Percentiles rank a stretch among this genome's conserved stretches.
phyloP scores from a whole-genome alignment of 2,113 vertebrate genomes.

The Prietella phreatophila region DNA sequence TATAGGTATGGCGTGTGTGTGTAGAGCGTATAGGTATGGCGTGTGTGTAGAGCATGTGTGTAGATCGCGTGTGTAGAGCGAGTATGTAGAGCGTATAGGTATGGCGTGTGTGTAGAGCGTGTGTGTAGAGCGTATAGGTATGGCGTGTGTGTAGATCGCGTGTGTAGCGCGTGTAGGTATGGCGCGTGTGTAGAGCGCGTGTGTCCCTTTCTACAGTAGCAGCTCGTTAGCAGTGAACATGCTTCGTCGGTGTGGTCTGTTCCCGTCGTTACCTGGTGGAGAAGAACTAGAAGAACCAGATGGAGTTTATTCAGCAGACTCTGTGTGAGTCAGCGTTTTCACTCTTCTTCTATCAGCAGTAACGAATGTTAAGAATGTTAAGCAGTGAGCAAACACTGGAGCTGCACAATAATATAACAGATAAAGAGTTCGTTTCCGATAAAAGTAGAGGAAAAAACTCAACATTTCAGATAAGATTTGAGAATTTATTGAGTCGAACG shows the following conservation, averaged over 20 bases:
- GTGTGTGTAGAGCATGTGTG: too few relatives aligned
- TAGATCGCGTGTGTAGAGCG: too few relatives aligned
- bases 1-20: too few relatives aligned
- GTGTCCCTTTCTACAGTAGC: background rate
- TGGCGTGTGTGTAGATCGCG: too few relatives aligned
- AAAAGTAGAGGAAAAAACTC: background rate
- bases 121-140: too few relatives aligned
- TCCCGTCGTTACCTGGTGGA: background rate
- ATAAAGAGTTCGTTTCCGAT: background rate
- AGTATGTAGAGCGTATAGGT: too few relatives aligned
- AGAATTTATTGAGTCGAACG: background rate
- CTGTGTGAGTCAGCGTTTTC: background rate
- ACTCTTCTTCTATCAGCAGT: background rate
- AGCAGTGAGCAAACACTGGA: background rate
- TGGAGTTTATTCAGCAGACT: background rate
- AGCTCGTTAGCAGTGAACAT: background rate
- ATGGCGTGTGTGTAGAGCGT: too few relatives aligned
- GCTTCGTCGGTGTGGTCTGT: background rate
- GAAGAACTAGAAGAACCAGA: background rate
- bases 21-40: too few relatives aligned
- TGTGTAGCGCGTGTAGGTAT: too few relatives aligned
- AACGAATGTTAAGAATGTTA: background rate
- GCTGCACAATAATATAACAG: background rate
- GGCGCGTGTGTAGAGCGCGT: too few relatives aligned
- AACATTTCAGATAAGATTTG: too few relatives aligned